Evolutionary conservation across 1,140 invertebrate genomes (phyloP), one percentile per base, ranked within the genome.

Genomic region (Platyscapa corneri): DNA sequence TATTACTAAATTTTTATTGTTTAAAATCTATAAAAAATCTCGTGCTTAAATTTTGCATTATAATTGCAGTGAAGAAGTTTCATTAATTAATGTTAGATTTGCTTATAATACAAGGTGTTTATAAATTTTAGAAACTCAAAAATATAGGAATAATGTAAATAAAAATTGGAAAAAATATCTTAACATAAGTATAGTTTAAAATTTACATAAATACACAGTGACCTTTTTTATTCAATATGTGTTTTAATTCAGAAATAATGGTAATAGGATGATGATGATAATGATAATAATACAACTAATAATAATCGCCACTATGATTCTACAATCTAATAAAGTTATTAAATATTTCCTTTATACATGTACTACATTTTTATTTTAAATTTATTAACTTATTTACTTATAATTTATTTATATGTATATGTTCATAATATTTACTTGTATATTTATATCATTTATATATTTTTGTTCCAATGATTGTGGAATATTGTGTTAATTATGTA

Each of bases 281-380:
- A 82, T 74, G 32, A 86, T 74, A 79, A 84, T 87, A 83, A 72
- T 83, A 83, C 32, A 83, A 74, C 32, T 86, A 83, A 80, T 74
- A 72, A 70, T 77, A 86, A 70, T 86, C 82, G 76, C 76, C 78
- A 84, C 42, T 84, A 84, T 84, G 82, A 86, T 53, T 76, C 86
- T 86, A 86, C 70, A 77, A 74, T 64, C 81, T 86, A 86, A 86
- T 42, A 85, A 85, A 86, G 67, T 86, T 83, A 83, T 83, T 86
- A 86, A 81, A 86, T 86, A 86, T 86, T 86, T 86, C 82, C 86
- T 86, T 86, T 84, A 84, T 86, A 86, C 86, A 86, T 81, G 82
- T 86, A 84, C 72, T 86, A 86, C 72, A 86, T 64, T 80, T 72
- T 79, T 75, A 75, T 60, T 81, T 83, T 79, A 83, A 83, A 79